Base-by-base conservation (phyloP, 2,888 invertebrate species). In the Sialis lutaria region DNA sequence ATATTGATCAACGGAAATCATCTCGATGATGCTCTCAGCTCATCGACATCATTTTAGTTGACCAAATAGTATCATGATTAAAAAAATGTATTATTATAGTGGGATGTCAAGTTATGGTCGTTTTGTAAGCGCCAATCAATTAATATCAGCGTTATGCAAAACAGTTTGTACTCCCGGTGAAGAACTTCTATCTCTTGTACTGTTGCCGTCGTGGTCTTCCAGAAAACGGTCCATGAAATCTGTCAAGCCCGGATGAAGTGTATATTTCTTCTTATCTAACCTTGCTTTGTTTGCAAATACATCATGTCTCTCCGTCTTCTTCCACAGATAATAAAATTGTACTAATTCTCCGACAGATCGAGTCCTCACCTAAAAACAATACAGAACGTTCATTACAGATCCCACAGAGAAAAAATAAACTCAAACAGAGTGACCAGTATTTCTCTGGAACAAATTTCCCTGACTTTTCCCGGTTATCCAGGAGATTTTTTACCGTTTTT, bases 231-330 rank as follows among this genome's bases (percentile, higher is more conserved):
- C 91, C 90, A 91, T 90, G 61, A 89, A 90, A 67, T 92, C 91
- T 49, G 91, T 91, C 54, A 90, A 82, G 45, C 90, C 91, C 5
- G 92, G 92, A 67, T 92, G 90, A 42, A 92, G 65, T 5, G 84
- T 82, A 62, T 91, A 92, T 62, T 92, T 91, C 63, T 90, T 89
- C 68, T 93, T 93, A 60, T 92, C 92, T 54, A 91, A 64, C 44
- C 90, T 73, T 7, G 85, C 82, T 65, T 88, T 88, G 61, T 88
- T 86, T 1, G 91, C 91, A 62, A 82, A 82, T 57, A 82, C 82
- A 67, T 97, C 97, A 64, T 96, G 93, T 12, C 97, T 74, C 60
- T 96, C 96, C 31, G 96, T 96, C 67, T 97, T 97, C 67, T 98
- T 98, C 98, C 98, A 98, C 47, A 95, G 74, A 58, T 88, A 88